Percentiles rank a stretch among this genome's conserved stretches.
Conservation (phyloP, 2,797 vertebrate genomes). For the Champsocephalus gunnari region DNA sequence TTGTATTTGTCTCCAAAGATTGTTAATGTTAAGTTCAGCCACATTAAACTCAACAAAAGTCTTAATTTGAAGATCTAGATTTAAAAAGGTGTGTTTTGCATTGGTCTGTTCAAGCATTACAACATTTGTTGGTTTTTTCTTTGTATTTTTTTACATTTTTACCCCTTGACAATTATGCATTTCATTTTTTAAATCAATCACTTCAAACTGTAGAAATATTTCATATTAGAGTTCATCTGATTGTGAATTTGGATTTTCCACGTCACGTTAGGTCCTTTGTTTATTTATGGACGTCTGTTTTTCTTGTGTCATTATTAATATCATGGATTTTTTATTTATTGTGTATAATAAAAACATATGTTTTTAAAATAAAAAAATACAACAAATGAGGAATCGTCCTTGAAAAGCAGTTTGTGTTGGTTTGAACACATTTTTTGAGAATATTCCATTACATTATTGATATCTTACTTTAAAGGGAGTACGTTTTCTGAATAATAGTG, state of each 20-base stretch:
- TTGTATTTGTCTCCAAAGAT: slow-evolving; percentile 37
- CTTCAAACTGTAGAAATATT: slow-evolving; percentile 30
- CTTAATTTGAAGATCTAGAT: neutral
- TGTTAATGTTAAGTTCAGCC: neutral
- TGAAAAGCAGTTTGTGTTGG: neutral
- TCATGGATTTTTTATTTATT: slow-evolving; percentile 79
- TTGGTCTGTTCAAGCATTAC: slow-evolving; percentile 5
- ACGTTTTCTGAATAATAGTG: neutral
- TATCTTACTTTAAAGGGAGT: neutral
- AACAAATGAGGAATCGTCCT: slow-evolving; percentile 29
- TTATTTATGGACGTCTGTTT: slow-evolving; percentile 57
- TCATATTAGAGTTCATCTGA: slow-evolving; percentile 35
- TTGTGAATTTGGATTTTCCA: slow-evolving; percentile 35
- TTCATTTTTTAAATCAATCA: slow-evolving; percentile 37
- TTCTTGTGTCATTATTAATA: slow-evolving; percentile 60
- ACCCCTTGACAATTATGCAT: slow-evolving; percentile 5
- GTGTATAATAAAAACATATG: slow-evolving; percentile 76
- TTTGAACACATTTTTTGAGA: neutral
- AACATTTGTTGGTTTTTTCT: neutral
- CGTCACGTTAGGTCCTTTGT: slow-evolving; percentile 31
- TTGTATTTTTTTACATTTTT: neutral
- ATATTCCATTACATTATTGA: neutral
- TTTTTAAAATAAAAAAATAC: slow-evolving; percentile 80
- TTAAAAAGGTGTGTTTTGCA: neutral
- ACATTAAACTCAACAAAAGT: neutral